phyloP scores from a whole-genome alignment of 2,888 invertebrate genomes.

The Drosophila multiciliata region DNA sequence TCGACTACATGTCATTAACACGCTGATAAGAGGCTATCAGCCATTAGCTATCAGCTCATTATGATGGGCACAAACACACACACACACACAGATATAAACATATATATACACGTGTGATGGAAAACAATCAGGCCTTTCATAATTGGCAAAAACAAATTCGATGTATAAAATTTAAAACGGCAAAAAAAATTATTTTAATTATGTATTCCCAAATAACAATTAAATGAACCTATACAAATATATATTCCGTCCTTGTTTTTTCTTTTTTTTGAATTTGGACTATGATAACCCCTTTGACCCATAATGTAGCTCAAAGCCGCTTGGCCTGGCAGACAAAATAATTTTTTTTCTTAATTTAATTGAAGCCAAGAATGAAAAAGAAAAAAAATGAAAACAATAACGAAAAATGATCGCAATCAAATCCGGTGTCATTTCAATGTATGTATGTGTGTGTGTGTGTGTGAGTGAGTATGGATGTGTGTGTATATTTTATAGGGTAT shows the following conservation, averaged over 20 bases:
- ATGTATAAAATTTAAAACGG: slow-evolving; percentile 11
- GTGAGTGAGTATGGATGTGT: slow-evolving; percentile 7
- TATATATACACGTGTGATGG: slow-evolving; percentile 46
- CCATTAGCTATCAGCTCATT: slow-evolving; percentile 61
- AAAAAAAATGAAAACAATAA: neutral
- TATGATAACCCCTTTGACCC: slow-evolving; percentile 47
- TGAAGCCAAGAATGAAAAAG: slow-evolving; percentile 3
- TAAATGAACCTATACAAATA: slow-evolving; percentile 1
- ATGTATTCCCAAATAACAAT: slow-evolving; percentile 11
- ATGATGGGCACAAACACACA: slow-evolving; percentile 45
- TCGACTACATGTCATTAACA: slow-evolving; percentile 61
- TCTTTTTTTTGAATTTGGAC: neutral
- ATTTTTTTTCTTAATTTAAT: slow-evolving; percentile 48
- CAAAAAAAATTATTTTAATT: slow-evolving; percentile 6
- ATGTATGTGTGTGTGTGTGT: neutral
- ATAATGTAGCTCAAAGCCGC: slow-evolving; percentile 9
- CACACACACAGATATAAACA: slow-evolving; percentile 13
- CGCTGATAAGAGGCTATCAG: slow-evolving; percentile 61
- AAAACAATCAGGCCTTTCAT: slow-evolving; percentile 47
- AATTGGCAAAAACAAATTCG: slow-evolving; percentile 57
- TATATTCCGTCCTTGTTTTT: slow-evolving; percentile 2
- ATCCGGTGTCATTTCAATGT: slow-evolving; percentile 57
- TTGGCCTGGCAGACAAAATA: slow-evolving; percentile 41
- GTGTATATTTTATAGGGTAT: slow-evolving; percentile 1
- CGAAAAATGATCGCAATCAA: slow-evolving; percentile 46